These are phyloP conservation scores for Holacanthella duospinosa DNA, from an alignment of 2,888 invertebrate species.

Conservation along the genomic window DNA sequence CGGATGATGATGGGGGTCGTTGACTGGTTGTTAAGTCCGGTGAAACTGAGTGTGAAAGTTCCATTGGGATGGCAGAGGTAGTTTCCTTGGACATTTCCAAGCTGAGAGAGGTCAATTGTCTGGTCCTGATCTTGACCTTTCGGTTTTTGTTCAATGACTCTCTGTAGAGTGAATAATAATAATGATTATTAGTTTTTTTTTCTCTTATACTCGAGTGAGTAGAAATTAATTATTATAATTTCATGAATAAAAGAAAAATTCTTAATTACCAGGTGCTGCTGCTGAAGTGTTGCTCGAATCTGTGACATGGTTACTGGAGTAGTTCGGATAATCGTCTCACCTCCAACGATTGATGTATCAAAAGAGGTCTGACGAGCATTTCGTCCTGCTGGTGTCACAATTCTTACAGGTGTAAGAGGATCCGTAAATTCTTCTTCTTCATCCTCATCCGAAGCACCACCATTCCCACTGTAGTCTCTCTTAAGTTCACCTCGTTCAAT, in stretches of 20 bases:
- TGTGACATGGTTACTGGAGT: slow-evolving; percentile 29
- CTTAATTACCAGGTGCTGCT: not conserved
- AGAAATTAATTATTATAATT: not conserved
- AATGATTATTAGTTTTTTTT: not conserved
- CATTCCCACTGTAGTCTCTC: slow-evolving; percentile 48
- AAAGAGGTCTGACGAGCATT: slow-evolving; percentile 31
- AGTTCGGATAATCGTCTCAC: slow-evolving; percentile 14
- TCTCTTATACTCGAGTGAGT: not conserved
- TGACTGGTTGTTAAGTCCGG: slow-evolving; percentile 23
- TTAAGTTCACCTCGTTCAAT: slow-evolving; percentile 81
- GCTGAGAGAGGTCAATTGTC: slow-evolving; percentile 34
- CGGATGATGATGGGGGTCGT: slow-evolving; percentile 36
- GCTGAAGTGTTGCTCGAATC: slow-evolving; percentile 21
- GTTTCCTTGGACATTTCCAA: slow-evolving; percentile 37
- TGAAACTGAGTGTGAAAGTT: slow-evolving; percentile 36
- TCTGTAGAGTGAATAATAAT: slow-evolving; percentile 18
- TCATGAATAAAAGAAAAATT: not conserved
- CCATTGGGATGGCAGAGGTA: slow-evolving; percentile 33
- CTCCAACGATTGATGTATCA: slow-evolving; percentile 19
- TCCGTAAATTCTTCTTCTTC: slow-evolving; percentile 51
- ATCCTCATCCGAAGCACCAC: slow-evolving; percentile 45
- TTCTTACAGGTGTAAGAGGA: slow-evolving; percentile 27
- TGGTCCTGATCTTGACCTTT: slow-evolving; percentile 8
- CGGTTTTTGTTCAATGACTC: slow-evolving; percentile 31
- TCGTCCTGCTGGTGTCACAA: slow-evolving; percentile 24